Evolutionary conservation across 2,113 vertebrate genomes (phyloP).

Genomic region (Grus americana): DNA sequence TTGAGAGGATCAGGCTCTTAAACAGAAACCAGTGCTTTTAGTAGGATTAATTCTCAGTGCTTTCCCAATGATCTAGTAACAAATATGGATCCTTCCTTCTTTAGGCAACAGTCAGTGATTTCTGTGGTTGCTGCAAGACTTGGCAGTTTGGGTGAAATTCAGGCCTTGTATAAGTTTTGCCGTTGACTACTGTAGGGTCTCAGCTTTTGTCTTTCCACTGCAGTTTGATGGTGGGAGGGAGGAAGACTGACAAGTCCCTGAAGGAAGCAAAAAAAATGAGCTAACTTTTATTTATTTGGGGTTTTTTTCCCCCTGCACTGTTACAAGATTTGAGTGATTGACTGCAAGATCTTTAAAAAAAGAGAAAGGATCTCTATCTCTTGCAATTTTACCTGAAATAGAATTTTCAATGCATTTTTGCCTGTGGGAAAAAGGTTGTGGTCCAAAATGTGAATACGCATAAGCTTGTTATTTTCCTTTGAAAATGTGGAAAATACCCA

Average conservation of each 20-base stretch:
- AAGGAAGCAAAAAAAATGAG: not conserved
- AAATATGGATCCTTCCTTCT: not conserved
- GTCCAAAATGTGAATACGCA: not conserved
- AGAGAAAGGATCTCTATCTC: not conserved
- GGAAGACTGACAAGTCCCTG: not conserved
- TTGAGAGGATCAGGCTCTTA: not conserved
- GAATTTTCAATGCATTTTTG: not conserved
- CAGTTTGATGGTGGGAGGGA: not conserved
- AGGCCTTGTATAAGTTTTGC: not conserved
- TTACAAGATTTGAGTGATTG: not conserved
- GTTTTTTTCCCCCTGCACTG: not conserved
- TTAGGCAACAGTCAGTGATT: not conserved
- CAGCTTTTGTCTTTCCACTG: not conserved
- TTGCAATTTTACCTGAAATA: not conserved
- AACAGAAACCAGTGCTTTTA: not conserved
- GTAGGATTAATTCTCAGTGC: not conserved
- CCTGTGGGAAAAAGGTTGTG: not conserved
- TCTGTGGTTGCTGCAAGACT: not conserved
- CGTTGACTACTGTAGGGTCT: rapidly evolving
- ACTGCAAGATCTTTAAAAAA: not conserved
- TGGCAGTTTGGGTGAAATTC: not conserved
- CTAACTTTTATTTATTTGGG: not conserved
- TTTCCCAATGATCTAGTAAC: not conserved
- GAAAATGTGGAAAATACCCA: not conserved
- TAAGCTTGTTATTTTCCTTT: not conserved